A percentile compares a stretch with the other conserved stretches of the same genome.
phyloP scores from a whole-genome alignment of 2,797 vertebrate genomes.

The Lithobates sylvaticus region DNA sequence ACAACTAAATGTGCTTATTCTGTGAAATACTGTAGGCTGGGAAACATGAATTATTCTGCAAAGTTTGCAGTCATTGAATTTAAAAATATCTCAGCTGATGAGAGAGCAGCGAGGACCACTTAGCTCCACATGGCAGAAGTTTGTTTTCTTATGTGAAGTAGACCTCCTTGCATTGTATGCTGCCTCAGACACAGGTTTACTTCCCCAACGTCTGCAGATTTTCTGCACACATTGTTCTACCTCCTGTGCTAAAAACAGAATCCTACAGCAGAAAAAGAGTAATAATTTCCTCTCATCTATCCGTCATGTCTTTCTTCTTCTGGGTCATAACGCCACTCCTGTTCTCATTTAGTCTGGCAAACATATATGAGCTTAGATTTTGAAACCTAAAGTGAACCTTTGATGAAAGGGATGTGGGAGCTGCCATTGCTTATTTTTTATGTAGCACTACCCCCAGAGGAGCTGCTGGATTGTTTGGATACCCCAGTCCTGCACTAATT shows the following conservation, averaged over 20 bases:
- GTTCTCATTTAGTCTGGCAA: neutral
- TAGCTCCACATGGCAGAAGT: neutral
- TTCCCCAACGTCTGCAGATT: slow-evolving; percentile 5
- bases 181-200: slow-evolving; percentile 2
- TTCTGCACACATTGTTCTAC: slow-evolving; percentile 24
- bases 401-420: too few relatives aligned
- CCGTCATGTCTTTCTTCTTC: slow-evolving; percentile 30
- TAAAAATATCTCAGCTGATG: too few relatives aligned
- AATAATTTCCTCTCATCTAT: slow-evolving; percentile 27
- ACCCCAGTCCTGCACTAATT: too few relatives aligned
- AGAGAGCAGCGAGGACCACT: neutral
- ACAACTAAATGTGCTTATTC: too few relatives aligned
- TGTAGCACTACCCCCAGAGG: too few relatives aligned
- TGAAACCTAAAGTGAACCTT: too few relatives aligned
- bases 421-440: too few relatives aligned
- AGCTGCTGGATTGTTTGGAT: too few relatives aligned
- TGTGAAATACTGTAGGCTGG: too few relatives aligned
- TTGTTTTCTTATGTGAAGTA: neutral
- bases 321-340: slow-evolving; percentile 27
- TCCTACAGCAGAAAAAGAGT: slow-evolving; percentile 19
- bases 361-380: too few relatives aligned
- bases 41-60: too few relatives aligned
- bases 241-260: slow-evolving; percentile 45
- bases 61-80: too few relatives aligned
- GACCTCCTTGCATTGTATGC: neutral